A percentile compares a stretch with the other conserved stretches of the same genome.
phyloP scores from a whole-genome alignment of 2,797 vertebrate species.

The Melanotaenia maccullochi region DNA sequence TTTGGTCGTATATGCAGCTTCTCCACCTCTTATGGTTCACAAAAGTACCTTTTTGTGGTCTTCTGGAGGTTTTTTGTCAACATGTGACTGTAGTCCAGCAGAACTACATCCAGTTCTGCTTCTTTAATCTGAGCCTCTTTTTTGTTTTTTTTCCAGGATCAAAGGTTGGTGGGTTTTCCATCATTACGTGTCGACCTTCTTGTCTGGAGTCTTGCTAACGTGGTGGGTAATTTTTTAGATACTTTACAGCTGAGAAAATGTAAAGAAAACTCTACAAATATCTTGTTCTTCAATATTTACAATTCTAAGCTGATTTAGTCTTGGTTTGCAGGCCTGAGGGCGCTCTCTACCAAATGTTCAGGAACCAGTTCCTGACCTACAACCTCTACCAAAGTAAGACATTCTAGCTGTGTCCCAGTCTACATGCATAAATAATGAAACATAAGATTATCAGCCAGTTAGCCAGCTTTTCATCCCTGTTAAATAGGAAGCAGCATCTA shows the following conservation, averaged over 20 bases:
- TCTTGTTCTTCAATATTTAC: neutral
- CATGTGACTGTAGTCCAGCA: neutral
- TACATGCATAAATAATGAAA: no score
- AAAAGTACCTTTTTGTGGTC: no score
- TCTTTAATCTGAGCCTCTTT: no score
- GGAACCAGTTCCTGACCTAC: constrained; percentile 94
- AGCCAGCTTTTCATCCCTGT: no score
- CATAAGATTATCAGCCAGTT: no score
- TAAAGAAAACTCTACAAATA: neutral
- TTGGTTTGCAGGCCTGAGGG: constrained; percentile 90
- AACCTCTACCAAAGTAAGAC: constrained; percentile 96
- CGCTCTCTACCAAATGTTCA: constrained; percentile 95
- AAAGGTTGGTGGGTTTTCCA: constrained; percentile 99
- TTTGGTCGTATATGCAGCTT: no score
- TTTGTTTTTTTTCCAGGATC: constrained; percentile 84
- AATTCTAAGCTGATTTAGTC: constrained; percentile 3
- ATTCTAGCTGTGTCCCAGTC: neutral
- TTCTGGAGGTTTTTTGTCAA: neutral
- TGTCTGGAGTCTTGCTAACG: constrained; percentile 97
- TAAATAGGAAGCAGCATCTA: no score
- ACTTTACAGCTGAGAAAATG: neutral
- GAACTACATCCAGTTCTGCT: no score
- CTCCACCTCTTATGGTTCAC: no score
- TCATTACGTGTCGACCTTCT: constrained; percentile 94
- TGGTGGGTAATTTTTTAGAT: constrained; percentile 82